A percentile compares a stretch with the other conserved stretches of the same genome.
phyloP scores from a whole-genome alignment of 2,888 invertebrate species.

The Limnephilus rhombicus region DNA sequence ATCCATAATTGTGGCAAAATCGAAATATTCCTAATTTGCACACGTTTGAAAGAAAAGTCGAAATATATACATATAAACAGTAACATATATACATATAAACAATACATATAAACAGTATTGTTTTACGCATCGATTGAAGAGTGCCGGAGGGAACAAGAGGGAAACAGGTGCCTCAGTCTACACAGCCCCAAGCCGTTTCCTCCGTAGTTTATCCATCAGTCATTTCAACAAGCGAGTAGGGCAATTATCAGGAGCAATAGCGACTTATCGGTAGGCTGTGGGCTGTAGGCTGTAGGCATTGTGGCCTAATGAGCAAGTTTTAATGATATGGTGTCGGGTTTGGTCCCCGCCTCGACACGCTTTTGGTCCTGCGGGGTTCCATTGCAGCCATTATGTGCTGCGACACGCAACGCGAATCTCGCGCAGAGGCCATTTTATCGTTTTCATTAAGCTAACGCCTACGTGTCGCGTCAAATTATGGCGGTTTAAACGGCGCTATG shows the following conservation, averaged over 20 bases:
- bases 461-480: not conserved
- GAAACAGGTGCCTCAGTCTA: not conserved
- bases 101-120: no score
- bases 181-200: not conserved
- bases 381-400: not conserved
- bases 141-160: no score
- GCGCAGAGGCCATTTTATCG: slow-evolving; percentile 9
- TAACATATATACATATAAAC: no score
- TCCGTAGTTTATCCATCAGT: not conserved
- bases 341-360: slow-evolving; percentile 40
- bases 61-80: no score
- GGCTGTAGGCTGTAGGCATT: slow-evolving; percentile 15
- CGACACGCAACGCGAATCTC: slow-evolving; percentile 46
- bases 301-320: slow-evolving; percentile 37
- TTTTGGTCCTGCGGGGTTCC: slow-evolving; percentile 17
- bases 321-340: slow-evolving; percentile 25
- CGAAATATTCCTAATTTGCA: no score
- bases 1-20: no score
- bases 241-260: slow-evolving; percentile 48
- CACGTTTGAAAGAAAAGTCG: no score
- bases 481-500: not conserved
- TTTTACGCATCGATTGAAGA: no score
- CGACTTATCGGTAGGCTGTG: slow-evolving; percentile 44
- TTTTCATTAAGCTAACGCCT: slow-evolving; percentile 21
- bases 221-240: slow-evolving; percentile 30